Base-by-base conservation (phyloP, 2,888 invertebrate species). In the Sphaerophoria taeniata region DNA sequence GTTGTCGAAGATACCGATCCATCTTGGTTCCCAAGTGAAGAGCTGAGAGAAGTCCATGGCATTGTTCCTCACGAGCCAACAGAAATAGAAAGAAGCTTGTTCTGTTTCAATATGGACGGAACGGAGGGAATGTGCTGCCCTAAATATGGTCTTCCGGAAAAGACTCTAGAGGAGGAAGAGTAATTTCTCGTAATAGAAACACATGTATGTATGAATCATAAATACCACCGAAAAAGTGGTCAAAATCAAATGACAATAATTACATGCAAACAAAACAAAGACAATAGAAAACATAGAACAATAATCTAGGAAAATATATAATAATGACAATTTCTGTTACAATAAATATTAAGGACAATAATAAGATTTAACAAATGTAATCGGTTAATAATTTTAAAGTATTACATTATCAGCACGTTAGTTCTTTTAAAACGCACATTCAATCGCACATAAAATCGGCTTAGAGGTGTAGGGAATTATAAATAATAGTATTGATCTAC, bases 21-120 rank as follows among this genome's bases (percentile, higher is more conserved):
- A 87, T 97, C 97, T 5, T 98, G 98, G 98, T 98, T 98, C 91
- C 98, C 98, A 0, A 96, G 96, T 0, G 95, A 96, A 39, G 98
- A 98, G 89, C 93, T 98, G 0, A 95, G 96, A 87, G 97, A 98
- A 90, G 97, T 97, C 91, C 97, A 98, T 90, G 97, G 97, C 76
- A 96, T 98, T 87, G 95, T 97, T 89, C 96, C 97, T 0, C 96
- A 96, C 89, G 95, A 95, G 90, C 96, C 97, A 0, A 96, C 97
- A 0, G 93, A 95, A 2, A 93, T 95, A 7, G 97, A 97, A 91
- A 95, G 95, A 6, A 90, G 96, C 58, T 92, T 98, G 14, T 97
- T 98, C 93, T 97, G 97, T 90, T 97, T 97, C 88, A 94, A 95
- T 87, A 94, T 95, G 73, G 97, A 97, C 88, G 97, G 97, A 11